Percentiles rank a stretch among this genome's conserved stretches.
Conservation (phyloP, 1,140 invertebrate species). For the Dysdera silvatica region DNA sequence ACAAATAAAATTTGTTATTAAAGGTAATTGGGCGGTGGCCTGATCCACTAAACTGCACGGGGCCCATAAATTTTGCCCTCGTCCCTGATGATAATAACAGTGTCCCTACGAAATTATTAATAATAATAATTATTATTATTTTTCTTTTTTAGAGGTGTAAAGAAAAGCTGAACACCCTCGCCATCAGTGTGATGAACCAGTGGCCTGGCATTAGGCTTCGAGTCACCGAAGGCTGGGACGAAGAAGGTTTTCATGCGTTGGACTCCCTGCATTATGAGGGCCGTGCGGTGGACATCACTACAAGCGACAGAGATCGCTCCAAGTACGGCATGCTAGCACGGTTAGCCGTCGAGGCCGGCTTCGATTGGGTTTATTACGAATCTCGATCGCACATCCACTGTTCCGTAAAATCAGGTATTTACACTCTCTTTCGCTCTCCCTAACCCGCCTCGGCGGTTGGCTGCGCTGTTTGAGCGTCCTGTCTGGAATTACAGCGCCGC, state of each 20-base stretch:
- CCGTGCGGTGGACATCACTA: constrained; percentile 88
- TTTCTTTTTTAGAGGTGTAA: constrained; percentile 72
- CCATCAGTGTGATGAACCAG: constrained; percentile 94
- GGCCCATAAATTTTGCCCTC: too few relatives aligned
- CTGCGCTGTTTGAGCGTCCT: too few relatives aligned
- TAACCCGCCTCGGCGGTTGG: too few relatives aligned
- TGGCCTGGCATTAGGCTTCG: constrained; percentile 86
- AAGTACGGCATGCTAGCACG: constrained; percentile 93
- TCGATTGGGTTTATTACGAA: constrained; percentile 98
- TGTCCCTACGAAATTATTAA: too few relatives aligned
- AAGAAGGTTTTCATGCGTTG: constrained; percentile 66
- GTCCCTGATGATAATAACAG: too few relatives aligned
- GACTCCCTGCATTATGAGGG: constrained; percentile 92
- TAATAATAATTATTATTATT: too few relatives aligned
- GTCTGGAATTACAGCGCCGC: too few relatives aligned
- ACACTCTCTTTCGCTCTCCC: background rate
- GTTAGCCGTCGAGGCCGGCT: constrained; percentile 89
- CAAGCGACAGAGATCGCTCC: constrained; percentile 79
- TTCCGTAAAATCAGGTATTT: constrained; percentile 89
- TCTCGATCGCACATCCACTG: constrained; percentile 89
- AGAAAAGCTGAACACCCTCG: constrained; percentile 87
- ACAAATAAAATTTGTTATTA: too few relatives aligned
- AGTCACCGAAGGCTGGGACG: constrained; percentile 91
- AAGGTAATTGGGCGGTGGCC: too few relatives aligned
- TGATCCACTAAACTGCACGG: too few relatives aligned